Evolutionary conservation across 2,888 invertebrate genomes (phyloP), one percentile per base, ranked within the genome.

Genomic region (Hymenopus coronatus): DNA sequence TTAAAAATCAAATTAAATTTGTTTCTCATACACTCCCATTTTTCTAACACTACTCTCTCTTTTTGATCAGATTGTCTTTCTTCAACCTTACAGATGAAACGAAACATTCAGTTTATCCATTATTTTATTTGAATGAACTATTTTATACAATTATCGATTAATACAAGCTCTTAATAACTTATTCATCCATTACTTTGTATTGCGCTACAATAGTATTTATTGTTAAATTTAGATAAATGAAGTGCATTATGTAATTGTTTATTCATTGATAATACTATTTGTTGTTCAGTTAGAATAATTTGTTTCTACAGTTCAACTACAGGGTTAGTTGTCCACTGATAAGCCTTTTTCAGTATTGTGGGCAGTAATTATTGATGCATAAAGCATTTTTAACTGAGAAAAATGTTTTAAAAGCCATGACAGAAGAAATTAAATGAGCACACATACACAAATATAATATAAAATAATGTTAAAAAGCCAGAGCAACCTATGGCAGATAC

Each of bases 301-400:
- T 33, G 82, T 40, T 87, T 87, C 33, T 25, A 30, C 6, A 20
- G 81, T 87, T 82, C 40, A 87, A 87, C 33, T 87, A 82, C 87
- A 87, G 87, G 87, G 87, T 87, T 82, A 40, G 40, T 87, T 82
- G 87, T 81, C 82, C 81, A 82, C 40, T 70, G 54, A 70, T 70
- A 70, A 70, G 54, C 25, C 15, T 70, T 6, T 70, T 70, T 70
- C 54, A 70, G 6, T 70, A 70, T 70, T 8, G 54, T 70, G 54
- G 54, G 20, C 54, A 70, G 54, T 70, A 70, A 70, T 70, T 20
- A 70, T 40, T 40, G 40, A 20, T 70, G 20, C 54, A 70, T 25
- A 70, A 70, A 25, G 4, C 54, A 20, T 70, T 20, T 54, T 70
- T 70, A 70, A 20, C 6, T 70, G 54, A 70, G 15, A 25, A 70